Conservation (phyloP, 2,797 vertebrate genomes). For the Melanotaenia parkinsoni region DNA sequence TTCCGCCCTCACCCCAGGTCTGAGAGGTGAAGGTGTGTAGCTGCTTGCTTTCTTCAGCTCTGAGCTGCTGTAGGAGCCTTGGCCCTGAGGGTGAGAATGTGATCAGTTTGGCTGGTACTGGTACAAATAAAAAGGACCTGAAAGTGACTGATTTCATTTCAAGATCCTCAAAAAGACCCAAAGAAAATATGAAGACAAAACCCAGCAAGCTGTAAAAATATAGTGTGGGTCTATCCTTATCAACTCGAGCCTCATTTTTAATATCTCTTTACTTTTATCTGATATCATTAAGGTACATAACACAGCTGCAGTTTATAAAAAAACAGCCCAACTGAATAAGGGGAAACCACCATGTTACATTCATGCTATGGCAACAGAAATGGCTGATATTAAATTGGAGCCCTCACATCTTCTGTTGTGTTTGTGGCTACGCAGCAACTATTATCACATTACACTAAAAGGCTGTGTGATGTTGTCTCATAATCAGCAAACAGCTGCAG, state of each 20-base stretch:
- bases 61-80: constrained; percentile 24
- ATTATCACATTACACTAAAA: constrained; percentile 38
- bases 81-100: constrained; percentile 55
- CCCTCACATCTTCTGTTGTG: constrained; percentile 32
- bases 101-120: constrained; percentile 48
- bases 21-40: constrained; percentile 26
- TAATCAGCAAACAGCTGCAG: constrained; percentile 62
- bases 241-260: constrained; percentile 12
- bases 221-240: constrained; percentile 47
- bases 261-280: constrained; percentile 22
- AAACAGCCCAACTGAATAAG: constrained; percentile 41
- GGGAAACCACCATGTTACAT: constrained; percentile 50
- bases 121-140: constrained; percentile 48
- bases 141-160: constrained; percentile 38
- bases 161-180: constrained; percentile 9
- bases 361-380: constrained; percentile 66
- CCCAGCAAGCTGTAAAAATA: constrained; percentile 11
- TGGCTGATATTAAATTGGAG: constrained; percentile 53
- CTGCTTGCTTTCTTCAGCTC: constrained; percentile 27
- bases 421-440: constrained; percentile 34
- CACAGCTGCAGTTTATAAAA: constrained; percentile 51
- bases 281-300: constrained; percentile 44
- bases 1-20: neutral
- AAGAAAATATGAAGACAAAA: constrained; percentile 1
- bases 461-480: constrained; percentile 62